Conservation (phyloP, 2,797 vertebrate genomes). For the Perodicticus potto region DNA sequence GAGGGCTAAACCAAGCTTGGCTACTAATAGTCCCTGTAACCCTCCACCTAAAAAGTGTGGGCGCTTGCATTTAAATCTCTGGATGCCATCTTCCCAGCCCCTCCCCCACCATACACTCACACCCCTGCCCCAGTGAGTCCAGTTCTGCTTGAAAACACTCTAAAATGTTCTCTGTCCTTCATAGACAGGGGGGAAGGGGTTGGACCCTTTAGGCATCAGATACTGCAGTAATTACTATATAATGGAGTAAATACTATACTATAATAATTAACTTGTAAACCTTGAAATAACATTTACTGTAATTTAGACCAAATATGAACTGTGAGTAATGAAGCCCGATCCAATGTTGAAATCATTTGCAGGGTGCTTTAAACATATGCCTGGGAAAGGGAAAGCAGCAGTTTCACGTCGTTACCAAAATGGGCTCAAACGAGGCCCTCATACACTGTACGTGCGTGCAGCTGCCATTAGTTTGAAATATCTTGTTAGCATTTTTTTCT, state of each 20-base stretch:
- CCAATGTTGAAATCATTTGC: slow-evolving; percentile 82
- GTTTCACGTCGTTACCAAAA: slow-evolving; percentile 67
- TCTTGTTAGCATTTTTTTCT: slow-evolving; percentile 58
- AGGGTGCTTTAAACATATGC: slow-evolving; percentile 80
- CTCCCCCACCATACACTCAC: too few relatives aligned
- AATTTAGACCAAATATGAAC: slow-evolving; percentile 86
- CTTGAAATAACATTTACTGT: slow-evolving; percentile 87
- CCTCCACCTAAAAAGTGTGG: not conserved
- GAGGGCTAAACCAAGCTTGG: not conserved
- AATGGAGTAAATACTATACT: slow-evolving; percentile 86
- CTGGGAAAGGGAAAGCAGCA: slow-evolving; percentile 72
- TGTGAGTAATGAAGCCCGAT: slow-evolving; percentile 85
- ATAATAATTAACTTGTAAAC: slow-evolving; percentile 87
- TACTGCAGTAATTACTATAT: slow-evolving; percentile 84
- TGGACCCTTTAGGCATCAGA: slow-evolving; percentile 79
- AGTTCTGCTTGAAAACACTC: slow-evolving; percentile 75
- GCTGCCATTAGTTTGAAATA: slow-evolving; percentile 71
- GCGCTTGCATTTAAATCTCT: not conserved
- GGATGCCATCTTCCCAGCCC: not conserved
- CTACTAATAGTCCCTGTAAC: not conserved
- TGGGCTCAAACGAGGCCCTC: slow-evolving; percentile 62
- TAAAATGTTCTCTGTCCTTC: slow-evolving; percentile 79
- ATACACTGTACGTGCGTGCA: not conserved
- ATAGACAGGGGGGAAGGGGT: slow-evolving; percentile 13
- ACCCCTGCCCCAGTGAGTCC: slow-evolving; percentile 26